These are phyloP conservation scores for Furcifer pardalis DNA, from an alignment of 2,797 vertebrate species.

Conservation along the genomic window DNA sequence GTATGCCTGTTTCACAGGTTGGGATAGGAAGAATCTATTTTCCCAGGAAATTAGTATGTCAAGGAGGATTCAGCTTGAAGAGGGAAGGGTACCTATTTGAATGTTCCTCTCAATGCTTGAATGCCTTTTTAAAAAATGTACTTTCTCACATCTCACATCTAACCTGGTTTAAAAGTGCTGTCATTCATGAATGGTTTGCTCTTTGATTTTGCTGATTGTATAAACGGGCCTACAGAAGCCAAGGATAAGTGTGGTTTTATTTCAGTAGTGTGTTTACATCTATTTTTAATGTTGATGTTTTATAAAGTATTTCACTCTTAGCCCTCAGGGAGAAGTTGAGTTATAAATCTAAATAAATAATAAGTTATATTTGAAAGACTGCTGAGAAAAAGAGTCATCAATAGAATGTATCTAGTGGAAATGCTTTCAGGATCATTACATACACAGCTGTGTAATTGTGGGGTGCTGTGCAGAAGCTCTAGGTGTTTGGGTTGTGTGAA, in stretches of 20 bases:
- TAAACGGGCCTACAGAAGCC: conserved; percentile 2
- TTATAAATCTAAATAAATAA: conserved; percentile 29
- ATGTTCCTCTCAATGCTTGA: neutral
- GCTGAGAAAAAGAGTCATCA: neutral
- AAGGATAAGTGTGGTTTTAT: conserved; percentile 16
- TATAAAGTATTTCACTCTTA: neutral
- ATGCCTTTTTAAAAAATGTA: neutral
- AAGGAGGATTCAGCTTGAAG: neutral
- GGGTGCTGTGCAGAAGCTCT: neutral
- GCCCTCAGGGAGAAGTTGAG: conserved; percentile 43
- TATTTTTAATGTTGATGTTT: conserved; percentile 17
- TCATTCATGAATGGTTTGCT: neutral
- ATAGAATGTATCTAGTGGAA: neutral
- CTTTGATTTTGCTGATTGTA: neutral
- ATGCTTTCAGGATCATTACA: neutral
- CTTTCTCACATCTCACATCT: too few relatives aligned
- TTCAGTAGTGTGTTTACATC: conserved; percentile 11
- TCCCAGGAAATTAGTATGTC: neutral
- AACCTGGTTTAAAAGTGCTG: neutral
- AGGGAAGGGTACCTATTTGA: neutral
- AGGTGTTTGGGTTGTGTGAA: neutral
- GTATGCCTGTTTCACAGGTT: neutral
- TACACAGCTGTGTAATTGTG: neutral
- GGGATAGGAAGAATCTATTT: neutral
- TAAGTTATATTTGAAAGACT: neutral